These are phyloP conservation scores for Arctia plantaginis DNA, from an alignment of 2,888 invertebrate species.

Conservation along the genomic window DNA sequence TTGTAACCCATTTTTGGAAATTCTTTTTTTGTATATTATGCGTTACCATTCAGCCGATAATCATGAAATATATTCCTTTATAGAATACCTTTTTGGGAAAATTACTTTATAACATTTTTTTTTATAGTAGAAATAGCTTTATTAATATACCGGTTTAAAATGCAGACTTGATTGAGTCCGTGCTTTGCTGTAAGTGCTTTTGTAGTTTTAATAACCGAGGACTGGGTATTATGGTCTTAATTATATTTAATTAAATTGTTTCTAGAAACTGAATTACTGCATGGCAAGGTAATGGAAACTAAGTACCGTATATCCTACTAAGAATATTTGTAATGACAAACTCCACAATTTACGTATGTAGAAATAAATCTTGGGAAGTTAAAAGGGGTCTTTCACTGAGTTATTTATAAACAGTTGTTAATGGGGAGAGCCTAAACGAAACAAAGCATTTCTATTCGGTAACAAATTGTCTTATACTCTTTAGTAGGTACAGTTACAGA, in stretches of 20 bases:
- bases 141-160: neutral
- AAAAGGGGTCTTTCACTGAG: neutral
- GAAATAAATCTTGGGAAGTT: neutral
- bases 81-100: too few species aligned
- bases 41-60: too few species aligned
- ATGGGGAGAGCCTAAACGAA: neutral
- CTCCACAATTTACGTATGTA: neutral
- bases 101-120: too few species aligned
- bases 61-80: too few species aligned
- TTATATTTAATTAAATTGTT: slow-evolving; percentile 7
- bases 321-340: neutral
- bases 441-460: too few species aligned
- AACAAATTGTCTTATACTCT: too few species aligned
- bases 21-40: too few species aligned
- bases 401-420: too few species aligned
- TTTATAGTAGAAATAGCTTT: neutral
- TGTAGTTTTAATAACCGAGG: slow-evolving; percentile 1
- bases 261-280: slow-evolving; percentile 1
- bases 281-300: neutral
- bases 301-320: neutral
- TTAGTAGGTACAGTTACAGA: too few species aligned
- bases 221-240: neutral
- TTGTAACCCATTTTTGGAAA: too few species aligned
- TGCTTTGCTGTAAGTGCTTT: neutral
- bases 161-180: neutral